phyloP scores from a whole-genome alignment of 2,113 vertebrate genomes.

The Perccottus glenii region DNA sequence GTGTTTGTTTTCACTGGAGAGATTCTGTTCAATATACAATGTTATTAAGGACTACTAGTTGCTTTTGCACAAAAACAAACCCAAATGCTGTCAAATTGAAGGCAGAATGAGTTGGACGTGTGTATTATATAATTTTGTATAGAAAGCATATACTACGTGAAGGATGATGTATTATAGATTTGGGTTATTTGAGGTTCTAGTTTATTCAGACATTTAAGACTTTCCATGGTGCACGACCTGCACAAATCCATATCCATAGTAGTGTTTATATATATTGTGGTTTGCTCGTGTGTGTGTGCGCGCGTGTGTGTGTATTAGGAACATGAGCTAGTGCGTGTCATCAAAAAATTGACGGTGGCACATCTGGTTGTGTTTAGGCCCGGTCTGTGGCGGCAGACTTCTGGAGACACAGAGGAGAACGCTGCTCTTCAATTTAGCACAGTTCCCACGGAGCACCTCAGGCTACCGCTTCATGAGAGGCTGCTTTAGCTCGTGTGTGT shows the following conservation, averaged over 20 bases:
- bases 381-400: constrained; percentile 71
- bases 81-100: constrained; percentile 18
- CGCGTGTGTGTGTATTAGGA: constrained; percentile 47
- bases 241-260: constrained; percentile 29
- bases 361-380: constrained; percentile 77
- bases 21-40: neutral
- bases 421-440: constrained; percentile 72
- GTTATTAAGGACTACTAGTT: neutral
- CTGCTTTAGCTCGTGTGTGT: constrained; percentile 15
- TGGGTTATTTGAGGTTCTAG: constrained; percentile 57
- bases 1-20: neutral
- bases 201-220: too few species aligned
- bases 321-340: constrained; percentile 41
- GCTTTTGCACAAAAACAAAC: neutral
- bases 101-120: constrained; percentile 4
- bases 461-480: constrained; percentile 33
- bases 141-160: constrained; percentile 40
- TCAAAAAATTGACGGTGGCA: constrained; percentile 67
- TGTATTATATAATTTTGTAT: constrained; percentile 49
- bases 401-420: constrained; percentile 67
- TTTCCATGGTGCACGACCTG: constrained; percentile 8
- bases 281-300: constrained; percentile 5
- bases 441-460: constrained; percentile 70
- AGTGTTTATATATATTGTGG: constrained; percentile 49
- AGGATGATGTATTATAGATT: constrained; percentile 46